Percentiles rank a stretch among this genome's conserved stretches.
These are phyloP conservation scores for Aphelenchoides besseyi DNA, from an alignment of 1,140 invertebrate species.

Conservation along the genomic window DNA sequence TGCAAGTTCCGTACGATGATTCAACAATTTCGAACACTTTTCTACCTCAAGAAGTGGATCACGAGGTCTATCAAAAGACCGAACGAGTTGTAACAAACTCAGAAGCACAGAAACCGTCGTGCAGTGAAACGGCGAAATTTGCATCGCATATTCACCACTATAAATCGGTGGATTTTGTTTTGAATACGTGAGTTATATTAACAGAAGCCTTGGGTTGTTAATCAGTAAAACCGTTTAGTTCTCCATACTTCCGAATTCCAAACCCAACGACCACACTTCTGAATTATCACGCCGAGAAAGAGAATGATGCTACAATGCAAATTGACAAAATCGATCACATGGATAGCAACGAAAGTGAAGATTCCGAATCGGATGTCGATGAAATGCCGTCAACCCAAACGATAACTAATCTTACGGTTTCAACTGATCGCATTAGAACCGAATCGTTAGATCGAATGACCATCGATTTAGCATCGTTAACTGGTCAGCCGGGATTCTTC, in stretches of 20 bases:
- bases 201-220: not conserved
- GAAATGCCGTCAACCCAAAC: too few relatives aligned
- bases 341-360: not conserved
- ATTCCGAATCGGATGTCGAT: not conserved
- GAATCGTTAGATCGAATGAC: not conserved
- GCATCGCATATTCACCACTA: not conserved
- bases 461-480: not conserved
- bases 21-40: constrained; percentile 4
- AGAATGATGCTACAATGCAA: too few relatives aligned
- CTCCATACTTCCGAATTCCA: constrained; percentile 8
- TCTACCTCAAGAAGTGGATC: not conserved
- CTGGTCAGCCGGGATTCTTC: not conserved
- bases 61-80: not conserved
- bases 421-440: too few relatives aligned
- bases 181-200: not conserved
- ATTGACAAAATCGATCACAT: not conserved
- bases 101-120: not conserved
- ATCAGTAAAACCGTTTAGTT: not conserved
- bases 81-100: not conserved
- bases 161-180: constrained; percentile 6
- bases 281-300: not conserved
- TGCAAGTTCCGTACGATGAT: constrained; percentile 24
- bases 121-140: not conserved
- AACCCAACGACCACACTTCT: not conserved
- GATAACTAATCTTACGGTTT: too few relatives aligned